Evolutionary conservation across 2,797 vertebrate species (phyloP), one percentile per base, ranked within the genome.

Genomic region (Cossypha caffra): DNA sequence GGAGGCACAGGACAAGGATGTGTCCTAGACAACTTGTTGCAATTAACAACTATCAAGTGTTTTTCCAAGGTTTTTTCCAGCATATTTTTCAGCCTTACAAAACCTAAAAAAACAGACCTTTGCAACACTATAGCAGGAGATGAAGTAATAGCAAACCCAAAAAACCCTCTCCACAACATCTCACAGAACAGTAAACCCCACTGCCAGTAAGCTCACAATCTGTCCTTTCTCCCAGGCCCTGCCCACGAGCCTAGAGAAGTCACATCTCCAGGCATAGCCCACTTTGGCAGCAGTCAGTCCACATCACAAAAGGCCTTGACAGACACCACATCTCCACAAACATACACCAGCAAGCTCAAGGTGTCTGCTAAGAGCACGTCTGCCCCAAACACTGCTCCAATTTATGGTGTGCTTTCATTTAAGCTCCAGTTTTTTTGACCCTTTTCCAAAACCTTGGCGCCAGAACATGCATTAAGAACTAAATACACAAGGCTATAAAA

Each of bases 221-320:
- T 51, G 37, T 59, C 33, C 33, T 40, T 79, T 76, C 67, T 68
- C 35, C 45, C 61, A 54, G 24, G n/a, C 12, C 71, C 38, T 66
- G 38, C 47, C n/a, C 40, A 13, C 0, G 0, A 61, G 38, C 28
- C 25, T 17, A 9, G 29, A 31, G 33, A 61, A 91, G 42, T 11
- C 42, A 28, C n/a, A 48, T 45, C 62, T 42, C 45, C 45, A 45
- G 42, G 29, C 3, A 1, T 0, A 61, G 40, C 40, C 16, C 7
- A 5, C 40, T 28, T 13, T 5, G 33, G 54, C 17, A 62, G 31
- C 50, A 74, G 40, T 8, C 63, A 48, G 47, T 12, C 20, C 40
- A 20, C 35, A 58, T 2, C 43, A 62, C 10, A 19, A 37, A 0
- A 24, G 7, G 16, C 23, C 28, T 25, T 25, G 33, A 66, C 29